These are phyloP conservation scores for Pelobates fuscus DNA, from an alignment of 2,113 vertebrate genomes.

Conservation along the genomic window DNA sequence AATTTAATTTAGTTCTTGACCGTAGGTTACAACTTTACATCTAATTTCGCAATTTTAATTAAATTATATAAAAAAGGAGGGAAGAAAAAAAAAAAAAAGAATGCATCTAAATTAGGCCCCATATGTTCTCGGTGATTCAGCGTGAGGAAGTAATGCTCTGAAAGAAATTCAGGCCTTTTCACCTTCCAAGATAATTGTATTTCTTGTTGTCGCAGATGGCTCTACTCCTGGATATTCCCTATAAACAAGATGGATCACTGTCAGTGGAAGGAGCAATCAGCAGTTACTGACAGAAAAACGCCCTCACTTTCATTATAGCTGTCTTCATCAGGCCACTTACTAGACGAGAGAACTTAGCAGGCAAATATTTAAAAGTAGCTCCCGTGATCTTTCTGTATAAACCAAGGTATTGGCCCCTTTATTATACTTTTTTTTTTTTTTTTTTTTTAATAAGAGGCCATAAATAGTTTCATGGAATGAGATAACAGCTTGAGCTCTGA, in stretches of 20 bases:
- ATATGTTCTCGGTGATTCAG: conserved; percentile 45
- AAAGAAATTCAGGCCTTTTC: conserved; percentile 35
- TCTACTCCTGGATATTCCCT: conserved; percentile 42
- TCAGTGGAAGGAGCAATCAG: conserved; percentile 45
- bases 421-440: conserved; percentile 13
- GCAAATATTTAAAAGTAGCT: conserved; percentile 40
- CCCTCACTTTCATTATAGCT: conserved; percentile 33
- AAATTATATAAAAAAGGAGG: conserved; percentile 39
- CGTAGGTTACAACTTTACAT: neutral
- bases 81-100: conserved; percentile 29
- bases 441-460: conserved; percentile 40
- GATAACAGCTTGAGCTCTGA: conserved; percentile 46
- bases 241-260: conserved; percentile 52
- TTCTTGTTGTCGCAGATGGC: conserved; percentile 47
- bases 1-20: conserved; percentile 38
- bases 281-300: conserved; percentile 15
- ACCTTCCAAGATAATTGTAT: conserved; percentile 45
- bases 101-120: conserved; percentile 39
- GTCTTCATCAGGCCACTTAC: conserved; percentile 41
- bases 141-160: conserved; percentile 35
- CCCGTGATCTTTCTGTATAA: neutral
- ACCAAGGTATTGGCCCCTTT: conserved; percentile 19
- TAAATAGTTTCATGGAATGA: conserved; percentile 44
- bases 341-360: conserved; percentile 29
- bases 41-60: conserved; percentile 44